Evolutionary conservation across 2,888 invertebrate species (phyloP).

Genomic region (Ceriagrion tenellum): DNA sequence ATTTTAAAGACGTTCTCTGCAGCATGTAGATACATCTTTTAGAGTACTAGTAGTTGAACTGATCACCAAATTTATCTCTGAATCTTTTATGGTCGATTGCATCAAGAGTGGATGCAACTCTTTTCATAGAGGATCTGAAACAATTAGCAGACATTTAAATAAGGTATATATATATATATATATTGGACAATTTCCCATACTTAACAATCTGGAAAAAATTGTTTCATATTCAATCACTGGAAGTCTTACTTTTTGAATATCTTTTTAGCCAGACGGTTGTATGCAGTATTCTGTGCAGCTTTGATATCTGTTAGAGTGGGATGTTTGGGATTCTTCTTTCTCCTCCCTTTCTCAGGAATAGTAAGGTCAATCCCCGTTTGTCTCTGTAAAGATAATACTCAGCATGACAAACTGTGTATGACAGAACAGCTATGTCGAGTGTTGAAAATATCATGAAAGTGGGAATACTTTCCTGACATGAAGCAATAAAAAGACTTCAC

Average conservation of each 20-base stretch:
- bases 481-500: conserved; percentile 52
- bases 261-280: conserved; percentile 78
- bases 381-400: conserved; percentile 74
- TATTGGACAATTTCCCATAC: not conserved
- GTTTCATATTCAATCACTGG: conserved; percentile 9
- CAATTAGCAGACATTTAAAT: conserved; percentile 27
- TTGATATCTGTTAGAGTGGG: conserved; percentile 79
- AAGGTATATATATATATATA: no score
- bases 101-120: conserved; percentile 78
- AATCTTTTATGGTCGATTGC: conserved; percentile 76
- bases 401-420: not conserved
- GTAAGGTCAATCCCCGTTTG: conserved; percentile 80
- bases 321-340: conserved; percentile 73
- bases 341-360: conserved; percentile 75
- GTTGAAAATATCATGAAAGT: not conserved
- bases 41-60: conserved; percentile 77
- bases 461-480: conserved; percentile 17
- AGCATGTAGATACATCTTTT: not conserved
- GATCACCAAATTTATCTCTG: conserved; percentile 79
- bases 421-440: not conserved
- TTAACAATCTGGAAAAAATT: not conserved
- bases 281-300: conserved; percentile 76
- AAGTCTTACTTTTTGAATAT: conserved; percentile 78
- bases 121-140: conserved; percentile 77
- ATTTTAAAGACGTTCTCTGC: not conserved